Conservation (phyloP, 64 coral and sea anemone genomes). For the Actinia equina region DNA sequence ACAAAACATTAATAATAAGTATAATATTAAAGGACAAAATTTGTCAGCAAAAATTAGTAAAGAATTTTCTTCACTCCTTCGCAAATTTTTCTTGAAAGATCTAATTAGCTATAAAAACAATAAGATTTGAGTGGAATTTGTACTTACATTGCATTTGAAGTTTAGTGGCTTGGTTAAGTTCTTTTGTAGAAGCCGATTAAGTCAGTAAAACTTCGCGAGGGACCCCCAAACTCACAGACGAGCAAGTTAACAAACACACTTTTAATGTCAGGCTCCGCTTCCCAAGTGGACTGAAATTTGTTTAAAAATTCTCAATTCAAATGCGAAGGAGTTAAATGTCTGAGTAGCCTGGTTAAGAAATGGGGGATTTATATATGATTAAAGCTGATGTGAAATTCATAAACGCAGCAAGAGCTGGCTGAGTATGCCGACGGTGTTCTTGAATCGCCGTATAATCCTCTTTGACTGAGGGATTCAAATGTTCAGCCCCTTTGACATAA, state of each 20-base stretch:
- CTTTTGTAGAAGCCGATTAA: no score
- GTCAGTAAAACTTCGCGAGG: no score
- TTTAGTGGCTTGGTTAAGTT: not conserved
- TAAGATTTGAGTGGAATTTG: not conserved
- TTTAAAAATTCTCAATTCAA: not conserved
- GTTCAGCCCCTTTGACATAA: not conserved
- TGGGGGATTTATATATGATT: not conserved
- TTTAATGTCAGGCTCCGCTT: not conserved
- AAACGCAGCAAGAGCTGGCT: not conserved
- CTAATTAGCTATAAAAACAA: no score
- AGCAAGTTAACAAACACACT: not conserved
- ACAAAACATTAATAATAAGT: not conserved
- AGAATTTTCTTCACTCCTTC: not conserved
- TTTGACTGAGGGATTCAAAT: not conserved
- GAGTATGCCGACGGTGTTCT: not conserved
- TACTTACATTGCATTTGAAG: not conserved
- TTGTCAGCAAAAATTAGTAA: no score
- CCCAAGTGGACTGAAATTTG: not conserved
- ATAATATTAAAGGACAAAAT: no score
- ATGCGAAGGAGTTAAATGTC: not conserved
- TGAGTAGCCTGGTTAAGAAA: not conserved
- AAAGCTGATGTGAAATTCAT: not conserved
- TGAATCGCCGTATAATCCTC: not conserved
- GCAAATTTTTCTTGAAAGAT: not conserved
- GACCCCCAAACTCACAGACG: not conserved